Evolutionary conservation across 2,888 invertebrate species (phyloP).

Genomic region (Macrosoma leucophasiata): DNA sequence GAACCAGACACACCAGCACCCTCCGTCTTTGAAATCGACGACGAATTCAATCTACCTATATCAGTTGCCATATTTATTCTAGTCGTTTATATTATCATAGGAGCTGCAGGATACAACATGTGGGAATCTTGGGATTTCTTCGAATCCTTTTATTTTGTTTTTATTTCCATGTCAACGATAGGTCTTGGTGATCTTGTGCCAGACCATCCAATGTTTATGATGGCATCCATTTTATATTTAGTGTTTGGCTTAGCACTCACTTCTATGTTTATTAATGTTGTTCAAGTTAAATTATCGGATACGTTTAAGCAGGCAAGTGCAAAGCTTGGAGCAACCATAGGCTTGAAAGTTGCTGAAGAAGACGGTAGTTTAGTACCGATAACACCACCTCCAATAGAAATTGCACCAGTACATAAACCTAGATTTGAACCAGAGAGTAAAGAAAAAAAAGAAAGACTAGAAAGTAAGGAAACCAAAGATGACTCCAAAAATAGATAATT

Average conservation of each 20-base stretch:
- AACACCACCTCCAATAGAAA: conserved; percentile 58
- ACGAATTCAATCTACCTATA: conserved; percentile 96
- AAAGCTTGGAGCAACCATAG: conserved; percentile 90
- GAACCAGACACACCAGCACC: conserved; percentile 87
- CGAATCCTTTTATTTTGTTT: conserved; percentile 97
- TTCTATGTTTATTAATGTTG: conserved; percentile 98
- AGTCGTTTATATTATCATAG: conserved; percentile 89
- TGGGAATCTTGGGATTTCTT: conserved; percentile 94
- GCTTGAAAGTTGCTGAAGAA: conserved; percentile 82
- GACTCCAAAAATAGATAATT: conserved; percentile 50
- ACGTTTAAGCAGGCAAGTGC: conserved; percentile 90
- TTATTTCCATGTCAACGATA: conserved; percentile 97
- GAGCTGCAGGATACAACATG: conserved; percentile 85
- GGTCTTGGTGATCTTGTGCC: conserved; percentile 97
- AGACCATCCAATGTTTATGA: conserved; percentile 90
- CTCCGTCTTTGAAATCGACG: conserved; percentile 87
- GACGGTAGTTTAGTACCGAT: conserved; percentile 73
- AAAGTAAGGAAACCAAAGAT: conserved; percentile 38
- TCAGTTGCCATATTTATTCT: conserved; percentile 90
- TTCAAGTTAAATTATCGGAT: conserved; percentile 87
- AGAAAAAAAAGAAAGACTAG: too few species aligned
- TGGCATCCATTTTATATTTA: conserved; percentile 93
- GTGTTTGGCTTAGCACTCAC: conserved; percentile 96
- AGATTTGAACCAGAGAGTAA: conserved; percentile 37
- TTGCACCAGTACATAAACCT: conserved; percentile 58